phyloP scores from a whole-genome alignment of 2,113 vertebrate genomes.

The Sylvietta virens region DNA sequence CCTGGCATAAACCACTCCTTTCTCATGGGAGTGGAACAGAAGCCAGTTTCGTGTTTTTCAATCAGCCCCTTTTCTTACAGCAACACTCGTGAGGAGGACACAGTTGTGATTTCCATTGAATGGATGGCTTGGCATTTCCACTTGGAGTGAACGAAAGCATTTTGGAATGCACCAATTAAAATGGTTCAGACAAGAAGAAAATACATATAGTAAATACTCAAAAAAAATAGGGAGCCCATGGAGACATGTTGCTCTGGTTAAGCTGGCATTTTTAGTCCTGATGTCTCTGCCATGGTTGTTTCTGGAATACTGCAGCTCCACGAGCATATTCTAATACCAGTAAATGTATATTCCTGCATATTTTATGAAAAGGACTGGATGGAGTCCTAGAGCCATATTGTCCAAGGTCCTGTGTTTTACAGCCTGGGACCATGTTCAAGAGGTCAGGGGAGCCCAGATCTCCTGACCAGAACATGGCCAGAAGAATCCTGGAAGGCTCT shows the following conservation, averaged over 20 bases:
- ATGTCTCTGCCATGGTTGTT: not conserved
- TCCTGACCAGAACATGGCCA: not conserved
- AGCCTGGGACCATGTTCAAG: not conserved
- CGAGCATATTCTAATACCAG: not conserved
- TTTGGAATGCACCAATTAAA: not conserved
- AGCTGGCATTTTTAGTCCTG: not conserved
- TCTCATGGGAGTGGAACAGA: not conserved
- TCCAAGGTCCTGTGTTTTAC: not conserved
- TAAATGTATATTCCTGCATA: not conserved
- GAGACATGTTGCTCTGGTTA: not conserved
- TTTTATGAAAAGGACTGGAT: not conserved
- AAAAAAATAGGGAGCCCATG: not conserved
- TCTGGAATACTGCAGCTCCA: not conserved
- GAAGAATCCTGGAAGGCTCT: conserved; percentile 17
- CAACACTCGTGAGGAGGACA: not conserved
- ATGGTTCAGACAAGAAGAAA: not conserved
- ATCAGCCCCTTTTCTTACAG: not conserved
- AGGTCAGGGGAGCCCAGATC: conserved; percentile 3
- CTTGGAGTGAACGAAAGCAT: not conserved
- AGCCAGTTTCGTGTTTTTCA: not conserved
- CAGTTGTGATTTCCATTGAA: not conserved
- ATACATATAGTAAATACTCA: not conserved
- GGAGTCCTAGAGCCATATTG: not conserved
- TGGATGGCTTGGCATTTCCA: not conserved
- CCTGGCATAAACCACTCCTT: not conserved